These are phyloP conservation scores for Agrochola macilenta DNA, from an alignment of 2,888 invertebrate genomes.

Conservation along the genomic window DNA sequence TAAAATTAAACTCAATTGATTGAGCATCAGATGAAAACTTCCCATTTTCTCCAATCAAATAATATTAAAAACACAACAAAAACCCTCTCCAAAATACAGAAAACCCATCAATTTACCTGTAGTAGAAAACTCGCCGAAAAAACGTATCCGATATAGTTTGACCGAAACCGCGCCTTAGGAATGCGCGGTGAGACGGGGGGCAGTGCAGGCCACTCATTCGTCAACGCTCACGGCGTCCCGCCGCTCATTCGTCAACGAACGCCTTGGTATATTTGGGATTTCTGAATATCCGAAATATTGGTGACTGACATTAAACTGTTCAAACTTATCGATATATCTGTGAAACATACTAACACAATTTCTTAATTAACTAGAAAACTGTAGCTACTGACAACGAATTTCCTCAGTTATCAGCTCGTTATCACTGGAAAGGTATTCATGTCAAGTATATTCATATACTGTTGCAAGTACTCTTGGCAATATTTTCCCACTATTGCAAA, in stretches of 20 bases:
- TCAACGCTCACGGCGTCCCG: too few relatives aligned
- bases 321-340: neutral
- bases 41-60: neutral
- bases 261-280: neutral
- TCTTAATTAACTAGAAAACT: neutral
- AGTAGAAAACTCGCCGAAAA: neutral
- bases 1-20: neutral
- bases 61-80: neutral
- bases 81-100: neutral
- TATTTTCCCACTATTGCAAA: neutral
- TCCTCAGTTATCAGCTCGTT: conserved; percentile 32
- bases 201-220: too few relatives aligned
- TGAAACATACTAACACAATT: neutral
- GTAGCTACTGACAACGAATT: neutral
- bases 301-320: neutral
- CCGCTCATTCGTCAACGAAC: too few relatives aligned
- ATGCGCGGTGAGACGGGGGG: too few relatives aligned
- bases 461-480: neutral
- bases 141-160: too few relatives aligned
- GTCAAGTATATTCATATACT: conserved; percentile 14
- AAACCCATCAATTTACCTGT: neutral
- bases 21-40: neutral
- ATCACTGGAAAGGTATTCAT: conserved; percentile 20
- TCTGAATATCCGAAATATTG: neutral
- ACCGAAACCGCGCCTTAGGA: too few relatives aligned